These are phyloP conservation scores for Carcina quercana DNA, from an alignment of 2,888 invertebrate species.

Conservation along the genomic window DNA sequence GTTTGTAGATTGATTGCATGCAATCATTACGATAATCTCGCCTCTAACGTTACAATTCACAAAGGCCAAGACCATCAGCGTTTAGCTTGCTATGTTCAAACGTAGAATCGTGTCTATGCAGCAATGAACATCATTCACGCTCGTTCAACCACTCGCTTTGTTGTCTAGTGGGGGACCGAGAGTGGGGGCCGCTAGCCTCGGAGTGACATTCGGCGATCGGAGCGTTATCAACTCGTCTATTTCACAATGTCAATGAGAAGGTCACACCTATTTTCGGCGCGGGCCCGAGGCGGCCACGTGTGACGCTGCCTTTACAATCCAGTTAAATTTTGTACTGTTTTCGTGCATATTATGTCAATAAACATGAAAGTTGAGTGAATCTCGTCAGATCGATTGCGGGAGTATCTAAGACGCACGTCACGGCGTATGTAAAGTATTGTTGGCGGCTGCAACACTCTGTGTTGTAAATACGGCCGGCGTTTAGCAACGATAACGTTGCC, in stretches of 20 bases:
- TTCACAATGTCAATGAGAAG: conserved; percentile 76
- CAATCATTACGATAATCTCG: conserved; percentile 4
- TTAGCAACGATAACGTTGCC: conserved; percentile 73
- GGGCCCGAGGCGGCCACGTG: conserved; percentile 44
- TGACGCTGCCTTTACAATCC: conserved; percentile 20
- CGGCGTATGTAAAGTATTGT: conserved; percentile 52
- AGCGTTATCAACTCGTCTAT: conserved; percentile 69
- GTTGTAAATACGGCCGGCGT: conserved; percentile 70
- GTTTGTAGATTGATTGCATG: conserved; percentile 40
- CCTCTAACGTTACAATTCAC: conserved; percentile 8
- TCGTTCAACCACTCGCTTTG: conserved; percentile 31
- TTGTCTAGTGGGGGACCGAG: conserved; percentile 37
- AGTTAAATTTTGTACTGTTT: conserved; percentile 1
- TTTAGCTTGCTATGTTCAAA: conserved; percentile 21
- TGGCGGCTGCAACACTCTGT: conserved; percentile 63
- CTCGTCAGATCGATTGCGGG: conserved; percentile 20
- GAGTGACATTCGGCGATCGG: conserved; percentile 68
- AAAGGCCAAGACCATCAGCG: conserved; percentile 6
- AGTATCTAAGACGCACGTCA: conserved; percentile 25
- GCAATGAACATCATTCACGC: conserved; percentile 44
- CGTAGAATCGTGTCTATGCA: conserved; percentile 23
- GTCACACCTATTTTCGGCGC: conserved; percentile 66
- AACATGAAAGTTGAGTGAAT: not conserved
- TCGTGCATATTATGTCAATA: not conserved
- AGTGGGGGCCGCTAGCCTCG: conserved; percentile 61